Evolutionary conservation across 2,888 invertebrate genomes (phyloP).

Genomic region (Philopedon plagiatum): DNA sequence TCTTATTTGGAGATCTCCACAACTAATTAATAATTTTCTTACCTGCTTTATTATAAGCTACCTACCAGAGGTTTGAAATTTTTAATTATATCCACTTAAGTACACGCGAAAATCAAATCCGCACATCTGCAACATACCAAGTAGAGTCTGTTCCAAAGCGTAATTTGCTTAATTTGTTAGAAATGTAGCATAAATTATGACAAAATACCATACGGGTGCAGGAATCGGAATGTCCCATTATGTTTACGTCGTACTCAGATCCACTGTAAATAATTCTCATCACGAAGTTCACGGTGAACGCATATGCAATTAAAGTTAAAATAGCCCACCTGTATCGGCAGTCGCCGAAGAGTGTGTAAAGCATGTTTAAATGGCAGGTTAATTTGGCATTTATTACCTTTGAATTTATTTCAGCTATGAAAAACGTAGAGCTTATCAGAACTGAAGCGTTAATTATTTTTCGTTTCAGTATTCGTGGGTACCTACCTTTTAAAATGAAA

Average conservation of each 20-base stretch:
- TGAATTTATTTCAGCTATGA: neutral
- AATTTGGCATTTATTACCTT: conserved; percentile 8
- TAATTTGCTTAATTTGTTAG: too few relatives aligned
- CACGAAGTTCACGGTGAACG: conserved; percentile 9
- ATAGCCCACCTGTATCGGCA: conserved; percentile 20
- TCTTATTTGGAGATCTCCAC: too few relatives aligned
- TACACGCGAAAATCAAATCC: too few relatives aligned
- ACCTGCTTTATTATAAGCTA: too few relatives aligned
- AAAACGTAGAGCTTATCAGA: neutral
- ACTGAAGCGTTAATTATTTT: too few relatives aligned
- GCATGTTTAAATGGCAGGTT: conserved; percentile 3
- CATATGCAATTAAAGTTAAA: conserved; percentile 17
- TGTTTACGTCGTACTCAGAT: conserved; percentile 4
- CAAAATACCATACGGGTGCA: neutral
- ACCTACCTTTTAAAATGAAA: too few relatives aligned
- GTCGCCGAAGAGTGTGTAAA: neutral
- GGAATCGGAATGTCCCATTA: neutral
- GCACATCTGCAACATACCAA: too few relatives aligned
- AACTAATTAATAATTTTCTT: too few relatives aligned
- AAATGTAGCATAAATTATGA: neutral
- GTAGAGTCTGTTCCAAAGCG: too few relatives aligned
- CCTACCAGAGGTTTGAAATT: too few relatives aligned
- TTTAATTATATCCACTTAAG: too few relatives aligned
- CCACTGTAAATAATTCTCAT: conserved; percentile 10
- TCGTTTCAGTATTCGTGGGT: too few relatives aligned